Base-by-base conservation (phyloP, 2,797 vertebrate genomes). In the Chelonia mydas region DNA sequence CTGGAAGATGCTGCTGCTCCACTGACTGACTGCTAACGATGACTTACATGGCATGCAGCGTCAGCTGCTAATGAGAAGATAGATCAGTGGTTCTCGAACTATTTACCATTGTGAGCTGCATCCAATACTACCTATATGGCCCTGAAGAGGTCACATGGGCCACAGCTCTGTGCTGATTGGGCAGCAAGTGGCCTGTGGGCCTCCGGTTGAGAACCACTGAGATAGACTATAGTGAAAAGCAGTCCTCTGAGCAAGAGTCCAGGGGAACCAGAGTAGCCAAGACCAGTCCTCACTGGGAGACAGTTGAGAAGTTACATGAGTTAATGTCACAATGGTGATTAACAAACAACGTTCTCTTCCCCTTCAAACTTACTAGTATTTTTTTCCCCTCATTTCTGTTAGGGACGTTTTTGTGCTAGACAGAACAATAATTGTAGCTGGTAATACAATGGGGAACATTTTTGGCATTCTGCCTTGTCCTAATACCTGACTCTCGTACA, bases 41-140 rank as follows among this genome's bases (percentile, higher is more conserved):
- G 59, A 28, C 28, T 41, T 1, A 3, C 47, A 47, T 1, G 49
- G 88, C 49, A 88, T 0, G 0, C 0, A 0, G 51, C 27, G 51
- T 15, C 51, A 53, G n/a, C 59, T 83, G 59, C 88, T 51, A 80
- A 82, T 59, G 53, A 37, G 28, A 50, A 31, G 27, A 76, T 3
- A 33, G 49, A 74, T 50, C 54, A 54, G 54, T 54, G 54, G 54
- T 10, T 54, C 54, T 54, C 54, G 54, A 54, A 9, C 54, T 25
- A 54, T 25, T 54, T 54, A 54, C 21, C 54, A 54, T 54, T 54
- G 21, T 25, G 54, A 54, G 54, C 54, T 23, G 23, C 23, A 54
- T 54, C 54, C 17, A 53, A 53, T 53, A 53, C 51, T 53, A 19
- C 51, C 8, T 25, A 23, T 25, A 23, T 54, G 21, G 54, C 54